Base-by-base conservation (phyloP, 2,888 invertebrate genomes). In the Acleris cristana region DNA sequence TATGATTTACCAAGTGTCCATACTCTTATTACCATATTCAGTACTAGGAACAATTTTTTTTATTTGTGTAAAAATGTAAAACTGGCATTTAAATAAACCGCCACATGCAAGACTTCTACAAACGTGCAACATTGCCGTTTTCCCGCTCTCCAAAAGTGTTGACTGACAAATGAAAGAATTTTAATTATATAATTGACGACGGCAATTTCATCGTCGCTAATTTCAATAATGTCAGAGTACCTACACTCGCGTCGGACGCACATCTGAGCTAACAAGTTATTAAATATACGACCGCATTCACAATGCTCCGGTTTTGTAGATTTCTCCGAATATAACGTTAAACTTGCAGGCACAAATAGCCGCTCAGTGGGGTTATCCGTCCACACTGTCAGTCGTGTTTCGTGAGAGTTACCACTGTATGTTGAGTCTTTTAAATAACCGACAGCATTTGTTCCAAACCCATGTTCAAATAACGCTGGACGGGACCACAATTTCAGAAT, bases 261-360 rank as follows among this genome's bases (percentile, higher is more conserved):
- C 65, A 64, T 64, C 66, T 69, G 69, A 61, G 55, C 52, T 26
- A 68, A 70, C 65, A 68, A 63, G 59, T 52, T 18, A 52, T 30
- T 64, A 59, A 70, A 52, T 44, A 75, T 70, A 70, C 72, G 78
- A 69, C 74, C 67, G 72, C 69, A 69, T 74, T 78, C 60, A 66
- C 56, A 51, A 16, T 67, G 73, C 62, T 71, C 75, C 70, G 75
- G 70, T 73, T 74, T 67, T 4, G 56, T 64, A 60, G 72, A 72
- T 76, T 79, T 77, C 79, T 74, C 69, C 62, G 71, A 72, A 71
- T 64, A 63, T 71, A 71, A 70, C 57, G 70, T 72, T 69, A 71
- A 62, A 68, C 70, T 65, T 72, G 69, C 65, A 64, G 58, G 55
- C 60, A 61, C 60, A 14, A n/a, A n/a, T n/a, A n/a, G n/a, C n/a